A percentile compares a stretch with the other conserved stretches of the same genome.
These are phyloP conservation scores for Hermodice carunculata DNA, from an alignment of 2,888 invertebrate genomes.

Conservation along the genomic window DNA sequence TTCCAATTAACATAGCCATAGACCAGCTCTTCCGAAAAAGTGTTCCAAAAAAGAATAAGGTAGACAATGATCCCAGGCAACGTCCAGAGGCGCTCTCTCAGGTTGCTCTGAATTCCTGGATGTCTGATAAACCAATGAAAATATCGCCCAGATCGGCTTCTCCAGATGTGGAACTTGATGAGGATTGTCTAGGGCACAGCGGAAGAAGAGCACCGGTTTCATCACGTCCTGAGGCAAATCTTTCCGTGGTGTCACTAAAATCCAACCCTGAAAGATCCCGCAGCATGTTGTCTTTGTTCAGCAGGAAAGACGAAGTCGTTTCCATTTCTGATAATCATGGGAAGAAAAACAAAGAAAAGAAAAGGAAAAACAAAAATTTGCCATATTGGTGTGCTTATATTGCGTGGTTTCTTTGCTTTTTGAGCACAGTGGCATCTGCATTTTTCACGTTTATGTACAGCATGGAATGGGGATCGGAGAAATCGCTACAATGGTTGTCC, in stretches of 20 bases:
- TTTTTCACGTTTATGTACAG: constrained; percentile 71
- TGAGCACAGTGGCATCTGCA: constrained; percentile 63
- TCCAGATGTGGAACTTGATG: too few species aligned
- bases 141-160: too few species aligned
- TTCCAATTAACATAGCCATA: constrained; percentile 70
- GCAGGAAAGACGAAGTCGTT: too few species aligned
- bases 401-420: constrained; percentile 70
- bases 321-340: constrained; percentile 8
- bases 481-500: constrained; percentile 71
- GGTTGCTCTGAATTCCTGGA: too few species aligned
- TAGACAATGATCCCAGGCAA: background rate
- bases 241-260: too few species aligned
- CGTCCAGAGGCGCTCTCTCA: too few species aligned
- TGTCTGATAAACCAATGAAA: too few species aligned
- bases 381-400: constrained; percentile 68
- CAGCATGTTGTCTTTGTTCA: too few species aligned
- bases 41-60: constrained; percentile 9
- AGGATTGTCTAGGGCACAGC: too few species aligned
- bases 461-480: constrained; percentile 70
- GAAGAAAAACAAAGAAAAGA: constrained; percentile 26
- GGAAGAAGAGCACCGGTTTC: too few species aligned
- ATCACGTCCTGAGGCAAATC: too few species aligned
- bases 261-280: too few species aligned
- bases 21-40: constrained; percentile 70
- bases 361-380: constrained; percentile 58